Evolutionary conservation across 2,888 invertebrate species (phyloP), one percentile per base, ranked within the genome.

Genomic region (Girardia tigrina): DNA sequence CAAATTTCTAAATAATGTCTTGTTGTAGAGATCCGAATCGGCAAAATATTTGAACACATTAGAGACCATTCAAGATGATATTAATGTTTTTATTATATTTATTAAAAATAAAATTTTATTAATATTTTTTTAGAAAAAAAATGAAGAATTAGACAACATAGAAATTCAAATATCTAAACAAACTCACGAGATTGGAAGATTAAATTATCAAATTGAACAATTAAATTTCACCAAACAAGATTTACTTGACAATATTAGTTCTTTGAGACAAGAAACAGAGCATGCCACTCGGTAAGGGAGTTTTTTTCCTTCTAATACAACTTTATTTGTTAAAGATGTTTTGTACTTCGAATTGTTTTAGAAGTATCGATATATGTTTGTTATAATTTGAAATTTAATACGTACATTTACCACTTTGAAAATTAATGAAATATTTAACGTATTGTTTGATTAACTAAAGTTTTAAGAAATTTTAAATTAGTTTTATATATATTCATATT

Each of bases 121-220:
- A 56, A 56, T 16, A 4, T 2, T 56, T 16, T 56, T 12, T 56
- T 56, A 56, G 56, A 56, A 56, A 56, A 56, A n/a, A 16, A 56
- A 56, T n/a, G 56, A 56, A 56, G 56, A 56, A 12, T 56, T 56
- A 16, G 56, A 56, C n/a, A 56, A 56, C 23, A 23, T 56, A 4
- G 56, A 56, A 56, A 56, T 56, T 8, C 4, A 56, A 56, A 56
- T 56, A 20, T 56, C 56, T 20, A 56, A 56, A 16, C 56, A 56
- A n/a, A 56, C 56, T 6, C n/a, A 56, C n/a, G 56, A 56, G 23
- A 56, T 56, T 12, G 56, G 56, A 56, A 4, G 56, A 16, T 56
- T 56, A n/a, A 56, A 56, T n/a, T 56, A 56, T 56, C 56, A 56
- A 56, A 56, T 56, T 8, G 56, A 56, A 20, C 56, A 56, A 56